A percentile compares a stretch with the other conserved stretches of the same genome.
These are phyloP conservation scores for Junonia oenone DNA, from an alignment of 2,888 invertebrate genomes.

Conservation along the genomic window DNA sequence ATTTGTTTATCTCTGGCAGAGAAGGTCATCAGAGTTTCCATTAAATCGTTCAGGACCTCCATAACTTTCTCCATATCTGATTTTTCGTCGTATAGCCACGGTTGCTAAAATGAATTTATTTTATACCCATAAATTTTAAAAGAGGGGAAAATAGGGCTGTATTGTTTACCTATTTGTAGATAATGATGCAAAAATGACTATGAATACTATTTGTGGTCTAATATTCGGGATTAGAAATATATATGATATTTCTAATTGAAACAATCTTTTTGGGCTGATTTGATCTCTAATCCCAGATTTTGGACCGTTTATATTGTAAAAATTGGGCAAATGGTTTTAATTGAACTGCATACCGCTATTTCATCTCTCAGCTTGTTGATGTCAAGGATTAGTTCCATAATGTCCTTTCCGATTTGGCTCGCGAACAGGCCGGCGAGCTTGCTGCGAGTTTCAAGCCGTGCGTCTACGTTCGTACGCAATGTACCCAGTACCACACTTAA, in stretches of 20 bases:
- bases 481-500: slow-evolving; percentile 81
- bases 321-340: no score
- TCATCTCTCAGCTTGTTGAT: slow-evolving; percentile 86
- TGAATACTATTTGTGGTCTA: no score
- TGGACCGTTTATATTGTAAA: no score
- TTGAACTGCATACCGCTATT: slow-evolving; percentile 76
- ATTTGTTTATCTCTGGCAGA: slow-evolving; percentile 86
- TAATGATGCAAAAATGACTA: no score
- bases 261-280: neutral
- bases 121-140: neutral
- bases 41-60: slow-evolving; percentile 81
- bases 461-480: slow-evolving; percentile 84
- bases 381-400: slow-evolving; percentile 84
- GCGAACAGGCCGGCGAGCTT: slow-evolving; percentile 85
- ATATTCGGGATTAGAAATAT: no score
- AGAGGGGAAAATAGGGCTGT: no score
- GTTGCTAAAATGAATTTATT: slow-evolving; percentile 76
- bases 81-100: slow-evolving; percentile 85
- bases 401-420: slow-evolving; percentile 87
- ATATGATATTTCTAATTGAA: neutral
- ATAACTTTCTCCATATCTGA: slow-evolving; percentile 84
- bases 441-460: slow-evolving; percentile 83
- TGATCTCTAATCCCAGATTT: neutral
- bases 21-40: slow-evolving; percentile 81
- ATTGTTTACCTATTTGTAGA: no score